These are phyloP conservation scores for Halichoeres trimaculatus DNA, from an alignment of 2,113 vertebrate species.

Conservation along the genomic window DNA sequence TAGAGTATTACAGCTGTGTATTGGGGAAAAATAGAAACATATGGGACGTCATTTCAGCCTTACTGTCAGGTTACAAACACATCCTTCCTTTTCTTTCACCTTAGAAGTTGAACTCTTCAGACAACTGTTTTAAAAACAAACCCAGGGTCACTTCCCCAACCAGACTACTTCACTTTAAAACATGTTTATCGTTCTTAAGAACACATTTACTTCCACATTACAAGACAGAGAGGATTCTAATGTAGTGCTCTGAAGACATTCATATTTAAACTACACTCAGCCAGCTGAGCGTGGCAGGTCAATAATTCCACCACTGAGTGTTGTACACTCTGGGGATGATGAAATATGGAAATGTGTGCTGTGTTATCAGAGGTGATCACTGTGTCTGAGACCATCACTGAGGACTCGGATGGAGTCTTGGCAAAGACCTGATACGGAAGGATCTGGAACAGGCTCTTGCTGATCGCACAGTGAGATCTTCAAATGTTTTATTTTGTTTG, in stretches of 20 bases:
- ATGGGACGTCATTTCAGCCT: too few relatives aligned
- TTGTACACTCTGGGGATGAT: conserved; percentile 40
- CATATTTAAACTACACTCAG: conserved; percentile 68
- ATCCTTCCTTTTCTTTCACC: too few relatives aligned
- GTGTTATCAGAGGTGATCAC: conserved; percentile 61
- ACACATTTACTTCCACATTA: conserved; percentile 38
- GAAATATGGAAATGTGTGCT: conserved; percentile 59
- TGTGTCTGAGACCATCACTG: conserved; percentile 52
- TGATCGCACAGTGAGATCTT: conserved; percentile 21
- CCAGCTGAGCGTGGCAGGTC: conserved; percentile 46
- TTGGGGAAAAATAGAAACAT: too few relatives aligned
- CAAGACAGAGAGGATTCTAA: conserved; percentile 46
- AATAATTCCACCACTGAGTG: conserved; percentile 40
- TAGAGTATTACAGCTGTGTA: too few relatives aligned
- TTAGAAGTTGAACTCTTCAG: too few relatives aligned
- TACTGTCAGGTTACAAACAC: too few relatives aligned
- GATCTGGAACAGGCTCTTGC: background rate
- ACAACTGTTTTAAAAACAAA: background rate
- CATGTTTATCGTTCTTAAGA: conserved; percentile 40
- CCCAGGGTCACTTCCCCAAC: conserved; percentile 17
- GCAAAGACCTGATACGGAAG: too few relatives aligned
- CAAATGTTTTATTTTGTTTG: background rate
- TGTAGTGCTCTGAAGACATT: conserved; percentile 39
- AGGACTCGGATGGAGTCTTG: conserved; percentile 47
- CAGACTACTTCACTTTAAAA: conserved; percentile 22